Conservation (phyloP, 2,888 invertebrate genomes). For the Coenonympha glycerion region DNA sequence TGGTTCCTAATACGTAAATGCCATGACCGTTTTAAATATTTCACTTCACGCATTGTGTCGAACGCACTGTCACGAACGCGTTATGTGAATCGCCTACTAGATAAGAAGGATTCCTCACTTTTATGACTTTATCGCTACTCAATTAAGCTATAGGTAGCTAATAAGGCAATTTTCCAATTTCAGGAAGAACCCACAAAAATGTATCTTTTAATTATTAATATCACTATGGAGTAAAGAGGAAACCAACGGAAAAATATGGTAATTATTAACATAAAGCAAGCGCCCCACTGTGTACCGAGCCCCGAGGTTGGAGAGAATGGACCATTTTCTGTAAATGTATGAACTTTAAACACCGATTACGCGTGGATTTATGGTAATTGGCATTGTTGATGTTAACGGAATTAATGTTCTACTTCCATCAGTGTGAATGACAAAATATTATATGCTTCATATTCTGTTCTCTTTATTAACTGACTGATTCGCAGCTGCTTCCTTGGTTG, state of each 20-base stretch:
- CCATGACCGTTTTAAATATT: too few species aligned
- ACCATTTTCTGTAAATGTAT: constrained; percentile 57
- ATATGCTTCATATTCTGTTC: neutral
- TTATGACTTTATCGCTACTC: too few species aligned
- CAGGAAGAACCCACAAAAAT: constrained; percentile 6
- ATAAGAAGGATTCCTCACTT: too few species aligned
- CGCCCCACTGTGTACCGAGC: constrained; percentile 24
- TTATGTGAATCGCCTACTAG: too few species aligned
- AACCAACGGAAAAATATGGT: constrained; percentile 23
- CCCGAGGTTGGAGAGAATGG: constrained; percentile 53
- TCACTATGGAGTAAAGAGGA: constrained; percentile 11
- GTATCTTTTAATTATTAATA: too few species aligned
- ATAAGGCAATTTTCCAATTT: neutral
- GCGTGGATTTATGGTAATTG: constrained; percentile 46
- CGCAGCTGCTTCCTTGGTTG: too few species aligned
- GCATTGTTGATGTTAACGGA: constrained; percentile 48
- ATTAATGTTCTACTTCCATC: constrained; percentile 31
- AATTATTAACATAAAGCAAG: constrained; percentile 23
- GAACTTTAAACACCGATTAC: constrained; percentile 60
- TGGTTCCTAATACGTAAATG: too few species aligned
- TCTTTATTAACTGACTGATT: too few species aligned
- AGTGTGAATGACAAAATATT: neutral
- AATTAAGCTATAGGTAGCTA: too few species aligned
- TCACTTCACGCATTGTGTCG: too few species aligned
- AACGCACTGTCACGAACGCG: too few species aligned